Conservation (phyloP, 1,140 invertebrate species). For the Piezodorus guildinii region DNA sequence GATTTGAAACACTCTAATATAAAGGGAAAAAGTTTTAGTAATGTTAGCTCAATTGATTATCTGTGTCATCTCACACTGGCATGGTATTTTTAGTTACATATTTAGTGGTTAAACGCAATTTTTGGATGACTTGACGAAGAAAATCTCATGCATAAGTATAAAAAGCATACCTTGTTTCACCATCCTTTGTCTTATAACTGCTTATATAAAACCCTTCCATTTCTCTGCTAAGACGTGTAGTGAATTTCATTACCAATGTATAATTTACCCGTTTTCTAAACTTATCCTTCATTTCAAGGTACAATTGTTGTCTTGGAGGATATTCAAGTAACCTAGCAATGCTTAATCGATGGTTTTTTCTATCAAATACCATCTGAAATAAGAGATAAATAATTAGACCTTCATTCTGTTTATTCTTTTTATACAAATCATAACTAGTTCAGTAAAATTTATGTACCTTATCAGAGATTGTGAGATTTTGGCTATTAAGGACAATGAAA, state of each 20-base stretch:
- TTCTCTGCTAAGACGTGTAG: conserved; percentile 62
- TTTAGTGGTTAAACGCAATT: no score
- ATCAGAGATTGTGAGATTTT: conserved; percentile 78
- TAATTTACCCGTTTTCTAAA: conserved; percentile 68
- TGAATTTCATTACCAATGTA: conserved; percentile 71
- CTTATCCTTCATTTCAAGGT: conserved; percentile 69
- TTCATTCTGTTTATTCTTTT: conserved; percentile 11
- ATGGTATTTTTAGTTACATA: no score
- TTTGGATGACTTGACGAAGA: no score
- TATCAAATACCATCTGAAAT: conserved; percentile 49
- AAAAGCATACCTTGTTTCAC: conserved; percentile 55
- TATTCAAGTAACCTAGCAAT: conserved; percentile 67
- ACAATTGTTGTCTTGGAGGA: conserved; percentile 69
- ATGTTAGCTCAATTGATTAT: no score
- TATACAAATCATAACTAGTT: not conserved
- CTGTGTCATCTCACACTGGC: no score
- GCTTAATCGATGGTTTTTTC: conserved; percentile 55
- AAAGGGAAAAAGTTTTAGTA: no score
- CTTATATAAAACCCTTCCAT: conserved; percentile 88
- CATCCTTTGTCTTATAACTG: conserved; percentile 60
- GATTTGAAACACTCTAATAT: no score
- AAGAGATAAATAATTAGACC: no score
- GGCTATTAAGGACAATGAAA: conserved; percentile 82
- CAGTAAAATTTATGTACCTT: conserved; percentile 40
- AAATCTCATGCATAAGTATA: no score